Evolutionary conservation across 2,888 invertebrate genomes (phyloP), one percentile per base, ranked within the genome.

Genomic region (Phengaris arion): DNA sequence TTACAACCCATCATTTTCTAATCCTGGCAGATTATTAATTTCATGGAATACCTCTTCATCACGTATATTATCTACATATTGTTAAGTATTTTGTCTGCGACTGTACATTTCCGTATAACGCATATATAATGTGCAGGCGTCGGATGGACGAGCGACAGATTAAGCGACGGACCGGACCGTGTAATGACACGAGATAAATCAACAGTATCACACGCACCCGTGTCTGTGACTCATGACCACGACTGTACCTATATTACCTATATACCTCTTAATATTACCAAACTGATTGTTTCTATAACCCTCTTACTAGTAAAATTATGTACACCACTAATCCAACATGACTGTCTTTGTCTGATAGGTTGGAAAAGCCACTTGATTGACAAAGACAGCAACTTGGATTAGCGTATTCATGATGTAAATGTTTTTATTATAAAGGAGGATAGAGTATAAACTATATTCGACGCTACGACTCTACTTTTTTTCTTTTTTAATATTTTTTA

Each of bases 141-240:
- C 79, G 77, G 74, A 78, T 79, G 79, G 64, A 68, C 70, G 75
- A 75, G 75, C 77, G 77, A 82, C 85, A 83, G 86, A 86, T 85
- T 85, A 85, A 82, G 83, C 82, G 80, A 76, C 74, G 74, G 74
- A 77, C 83, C 85, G 84, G 85, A 82, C 83, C 86, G 84, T 86
- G 89, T 91, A 90, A 91, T 91, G 90, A 89, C 89, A 84, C 87
- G 84, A 90, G 90, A 91, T 91, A 89, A 89, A 90, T 89, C 89
- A 87, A 84, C 84, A 79, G 81, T 82, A 85, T 87, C 89, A 85
- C 90, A 89, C 90, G 89, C 89, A 89, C 82, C 82, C 81, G 81
- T 78, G 78, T 76, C 77, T 74, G 72, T 83, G 81, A 85, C 85
- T 85, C 85, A 85, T 85, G 83, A 86, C 85, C 86, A 73, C 77